Conservation (phyloP, 2,113 vertebrate genomes). For the Chaenogobius annularis region DNA sequence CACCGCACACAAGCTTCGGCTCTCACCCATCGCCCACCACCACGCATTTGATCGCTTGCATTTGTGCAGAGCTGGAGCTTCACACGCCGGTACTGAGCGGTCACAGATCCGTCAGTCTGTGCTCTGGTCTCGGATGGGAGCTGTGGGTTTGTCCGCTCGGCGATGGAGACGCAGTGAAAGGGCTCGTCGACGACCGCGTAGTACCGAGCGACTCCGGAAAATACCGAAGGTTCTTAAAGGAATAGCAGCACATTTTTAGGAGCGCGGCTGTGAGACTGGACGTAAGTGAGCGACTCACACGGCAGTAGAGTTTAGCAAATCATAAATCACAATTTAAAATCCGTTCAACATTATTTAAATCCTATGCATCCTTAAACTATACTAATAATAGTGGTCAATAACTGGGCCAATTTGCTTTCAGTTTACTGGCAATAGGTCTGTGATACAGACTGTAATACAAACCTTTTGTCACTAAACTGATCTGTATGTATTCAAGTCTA, state of each 20-base stretch:
- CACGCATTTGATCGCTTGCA: slow-evolving; percentile 84
- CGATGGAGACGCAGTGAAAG: slow-evolving; percentile 75
- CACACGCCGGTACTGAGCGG: slow-evolving; percentile 28
- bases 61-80: slow-evolving; percentile 57
- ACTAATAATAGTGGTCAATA: no score
- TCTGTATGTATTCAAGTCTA: no score
- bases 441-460: no score
- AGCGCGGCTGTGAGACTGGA: neutral
- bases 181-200: slow-evolving; percentile 66
- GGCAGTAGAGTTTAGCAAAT: no score
- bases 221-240: slow-evolving; percentile 70
- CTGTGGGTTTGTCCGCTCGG: slow-evolving; percentile 68
- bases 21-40: slow-evolving; percentile 84
- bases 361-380: no score
- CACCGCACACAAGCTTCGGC: slow-evolving; percentile 5
- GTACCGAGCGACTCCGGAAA: slow-evolving; percentile 50
- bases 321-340: no score
- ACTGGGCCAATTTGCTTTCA: neutral
- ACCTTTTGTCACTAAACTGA: no score
- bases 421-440: neutral
- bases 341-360: no score
- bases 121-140: slow-evolving; percentile 52
- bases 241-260: slow-evolving; percentile 19
- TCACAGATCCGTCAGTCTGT: slow-evolving; percentile 41
- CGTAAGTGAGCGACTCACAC: no score